Evolutionary conservation across 2,797 vertebrate species (phyloP).

Genomic region (Cynodonichthys magdalenae): DNA sequence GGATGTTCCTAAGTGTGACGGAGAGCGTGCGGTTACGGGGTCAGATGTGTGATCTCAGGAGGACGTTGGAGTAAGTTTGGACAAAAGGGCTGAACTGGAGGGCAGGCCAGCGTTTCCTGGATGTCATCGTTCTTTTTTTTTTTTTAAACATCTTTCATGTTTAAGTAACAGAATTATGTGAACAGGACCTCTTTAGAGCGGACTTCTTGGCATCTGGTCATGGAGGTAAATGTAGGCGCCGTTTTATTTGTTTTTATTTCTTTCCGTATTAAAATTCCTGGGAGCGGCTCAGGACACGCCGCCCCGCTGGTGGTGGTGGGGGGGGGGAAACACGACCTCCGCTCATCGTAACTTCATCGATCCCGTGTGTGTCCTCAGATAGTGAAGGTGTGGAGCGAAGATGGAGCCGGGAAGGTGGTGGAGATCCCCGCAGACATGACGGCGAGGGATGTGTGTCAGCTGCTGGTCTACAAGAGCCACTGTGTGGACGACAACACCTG

Average conservation of each 20-base stretch:
- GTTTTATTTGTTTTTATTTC: slow-evolving; percentile 4
- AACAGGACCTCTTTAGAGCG: slow-evolving; percentile 46
- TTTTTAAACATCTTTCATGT: slow-evolving; percentile 30
- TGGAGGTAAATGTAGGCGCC: slow-evolving; percentile 67
- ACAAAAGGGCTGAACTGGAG: slow-evolving; percentile 62
- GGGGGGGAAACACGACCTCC: slow-evolving; percentile 12
- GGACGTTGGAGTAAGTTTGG: slow-evolving; percentile 50
- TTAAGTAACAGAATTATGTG: slow-evolving; percentile 45
- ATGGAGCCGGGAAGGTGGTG: slow-evolving; percentile 94
- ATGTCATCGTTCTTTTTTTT: slow-evolving; percentile 46
- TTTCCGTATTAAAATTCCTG: slow-evolving; percentile 40
- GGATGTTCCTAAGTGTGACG: slow-evolving; percentile 18
- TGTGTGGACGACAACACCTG: slow-evolving; percentile 97
- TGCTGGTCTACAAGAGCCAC: slow-evolving; percentile 96
- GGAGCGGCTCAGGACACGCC: slow-evolving; percentile 17
- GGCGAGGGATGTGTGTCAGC: slow-evolving; percentile 93
- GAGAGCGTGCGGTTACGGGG: slow-evolving; percentile 35
- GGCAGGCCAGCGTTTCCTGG: slow-evolving; percentile 52
- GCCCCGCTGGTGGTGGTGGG: background rate
- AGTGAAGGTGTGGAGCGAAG: slow-evolving; percentile 96
- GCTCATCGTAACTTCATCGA: background rate
- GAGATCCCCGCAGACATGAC: slow-evolving; percentile 97
- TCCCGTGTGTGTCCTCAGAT: slow-evolving; percentile 82
- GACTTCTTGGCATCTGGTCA: slow-evolving; percentile 52
- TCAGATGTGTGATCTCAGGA: slow-evolving; percentile 30